phyloP scores from a whole-genome alignment of 2,888 invertebrate species.

The Osmoderma eremita region DNA sequence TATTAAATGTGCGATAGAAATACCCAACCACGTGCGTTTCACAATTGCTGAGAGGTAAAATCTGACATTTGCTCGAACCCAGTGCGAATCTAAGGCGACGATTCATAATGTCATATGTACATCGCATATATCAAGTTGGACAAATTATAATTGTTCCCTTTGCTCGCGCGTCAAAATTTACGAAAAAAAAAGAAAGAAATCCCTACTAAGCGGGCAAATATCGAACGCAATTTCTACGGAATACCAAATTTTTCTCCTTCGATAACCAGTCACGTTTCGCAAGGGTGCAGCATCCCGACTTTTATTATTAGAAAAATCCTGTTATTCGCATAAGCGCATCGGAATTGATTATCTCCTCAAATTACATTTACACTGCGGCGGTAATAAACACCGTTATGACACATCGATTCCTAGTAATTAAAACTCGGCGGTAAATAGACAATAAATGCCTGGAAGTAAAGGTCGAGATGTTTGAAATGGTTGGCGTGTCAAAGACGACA shows the following conservation, averaged over 20 bases:
- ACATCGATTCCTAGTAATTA: constrained; percentile 11
- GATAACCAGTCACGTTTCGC: constrained; percentile 15
- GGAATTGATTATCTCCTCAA: constrained; percentile 8
- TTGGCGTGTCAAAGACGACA: constrained; percentile 20
- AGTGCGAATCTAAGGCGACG: neutral
- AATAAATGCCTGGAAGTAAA: constrained; percentile 7
- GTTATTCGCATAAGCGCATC: neutral
- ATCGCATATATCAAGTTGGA: constrained; percentile 12
- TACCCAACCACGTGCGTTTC: constrained; percentile 33
- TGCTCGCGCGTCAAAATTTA: neutral
- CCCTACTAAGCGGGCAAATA: neutral
- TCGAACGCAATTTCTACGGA: neutral
- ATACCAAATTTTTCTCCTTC: neutral
- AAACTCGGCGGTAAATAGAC: constrained; percentile 12
- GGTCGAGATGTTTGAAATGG: constrained; percentile 32
- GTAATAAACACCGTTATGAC: neutral
- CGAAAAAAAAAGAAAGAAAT: neutral
- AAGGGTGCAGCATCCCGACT: constrained; percentile 8
- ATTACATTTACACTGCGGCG: constrained; percentile 5
- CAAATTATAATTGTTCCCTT: neutral
- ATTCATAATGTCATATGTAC: constrained; percentile 21
- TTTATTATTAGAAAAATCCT: neutral
- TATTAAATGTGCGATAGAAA: constrained; percentile 27
- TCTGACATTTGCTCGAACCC: constrained; percentile 26
- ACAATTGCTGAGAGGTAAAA: constrained; percentile 34